Evolutionary conservation across 2,113 vertebrate species (phyloP), one percentile per base, ranked within the genome.

Genomic region (Carassius carassius): DNA sequence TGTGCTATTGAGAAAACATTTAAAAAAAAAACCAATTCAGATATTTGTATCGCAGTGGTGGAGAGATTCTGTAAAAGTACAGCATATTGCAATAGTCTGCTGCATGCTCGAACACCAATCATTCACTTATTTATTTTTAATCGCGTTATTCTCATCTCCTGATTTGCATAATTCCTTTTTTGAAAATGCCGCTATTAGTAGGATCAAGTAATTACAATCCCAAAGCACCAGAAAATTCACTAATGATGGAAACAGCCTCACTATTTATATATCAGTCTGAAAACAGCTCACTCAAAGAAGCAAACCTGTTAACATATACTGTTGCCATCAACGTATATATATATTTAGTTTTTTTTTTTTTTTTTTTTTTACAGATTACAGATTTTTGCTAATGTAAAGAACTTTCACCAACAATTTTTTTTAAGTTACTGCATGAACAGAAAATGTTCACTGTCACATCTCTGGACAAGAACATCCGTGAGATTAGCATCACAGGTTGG

Each of bases 381-480:
- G 49, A 51, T 51, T 51, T 51, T 51, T 51, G 14, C 0, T 49
- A 12, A 49, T 49, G 47, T 3, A 49, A 14, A 51, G n/a, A 75
- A 44, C 41, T 51, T 54, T 29, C 47, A 32, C 58, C 17, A 58
- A 5, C 10, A 58, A 51, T n/a, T 21, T 37, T 5, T 58, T 77
- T 58, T 58, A n/a, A n/a, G 51, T 56, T 60, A 60, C 6, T 60
- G 19, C n/a, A 23, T 78, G 76, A 60, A 78, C 32, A n/a, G 32
- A 17, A 78, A 62, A 62, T 41, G 54, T 78, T 29, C 16, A 60
- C 5, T 16, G 76, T 78, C 21, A 78, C 56, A 62, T 41, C 19
- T 8, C 23, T 78, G 56, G 69, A 72, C 19, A 78, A 78, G 76
- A 62, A 41, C 56, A 62, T 58, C 51, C 44, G 41, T 41, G 7